Base-by-base conservation (phyloP, 2,888 invertebrate species). In the Augochlorella aurata region DNA sequence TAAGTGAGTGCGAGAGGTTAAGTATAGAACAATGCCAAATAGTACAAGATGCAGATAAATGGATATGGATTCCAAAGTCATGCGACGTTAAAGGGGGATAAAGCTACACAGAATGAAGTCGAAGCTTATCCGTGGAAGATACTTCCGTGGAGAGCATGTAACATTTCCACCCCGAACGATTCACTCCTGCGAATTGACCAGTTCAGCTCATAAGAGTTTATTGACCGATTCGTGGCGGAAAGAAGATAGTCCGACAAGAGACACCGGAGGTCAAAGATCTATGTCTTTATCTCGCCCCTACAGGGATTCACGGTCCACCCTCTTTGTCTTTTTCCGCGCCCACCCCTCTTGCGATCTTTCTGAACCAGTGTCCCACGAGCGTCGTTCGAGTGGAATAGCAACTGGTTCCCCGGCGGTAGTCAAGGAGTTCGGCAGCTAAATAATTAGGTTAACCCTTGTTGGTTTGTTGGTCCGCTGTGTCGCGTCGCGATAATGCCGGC, bases 381-480 rank as follows among this genome's bases (percentile, higher is more conserved):
- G 84, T 82, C 85, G 85, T 92, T 90, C 89, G 87, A 87, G 79
- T 85, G 86, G 89, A 90, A 92, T 88, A 89, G 92, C 89, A 90
- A 90, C 84, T 81, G 85, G 86, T 82, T 89, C 87, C 84, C 87
- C 83, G 72, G 21, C 58, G 16, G 67, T 85, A 80, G 87, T 74
- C 81, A 76, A 87, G 85, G 82, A 90, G 89, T 90, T 91, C 83
- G 85, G 86, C 80, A 84, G 87, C 86, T 89, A 90, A 90, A 90
- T 91, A 91, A 91, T 91, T 90, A 89, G 90, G 88, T 91, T 91
- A 90, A 90, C 89, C 90, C 89, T 87, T 86, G 90, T 90, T 90
- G 89, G 84, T 87, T 86, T 87, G 84, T 83, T 75, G 82, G 85
- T 49, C 58, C 38, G 71, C 77, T 78, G 81, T 69, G 74, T 77